Evolutionary conservation across 2,113 vertebrate genomes (phyloP).

Genomic region (Rhizomys pruinosus): DNA sequence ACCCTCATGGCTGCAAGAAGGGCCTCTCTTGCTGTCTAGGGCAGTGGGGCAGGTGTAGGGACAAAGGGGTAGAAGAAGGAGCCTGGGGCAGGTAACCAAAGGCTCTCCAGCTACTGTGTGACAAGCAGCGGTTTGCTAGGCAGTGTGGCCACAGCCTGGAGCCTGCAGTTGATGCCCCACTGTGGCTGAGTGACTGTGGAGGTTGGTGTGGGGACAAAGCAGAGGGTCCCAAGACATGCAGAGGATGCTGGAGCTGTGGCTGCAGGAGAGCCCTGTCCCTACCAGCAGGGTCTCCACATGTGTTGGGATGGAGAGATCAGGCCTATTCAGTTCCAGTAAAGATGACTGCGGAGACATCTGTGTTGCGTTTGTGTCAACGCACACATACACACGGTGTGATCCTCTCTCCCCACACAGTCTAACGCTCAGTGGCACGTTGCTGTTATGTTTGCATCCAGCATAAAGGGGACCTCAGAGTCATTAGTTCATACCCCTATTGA

Average conservation of each 20-base stretch:
- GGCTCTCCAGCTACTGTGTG: background rate
- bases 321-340: background rate
- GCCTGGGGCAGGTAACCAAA: background rate
- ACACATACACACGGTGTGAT: fast-evolving
- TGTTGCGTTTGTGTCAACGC: fast-evolving
- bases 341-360: background rate
- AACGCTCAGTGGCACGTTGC: background rate
- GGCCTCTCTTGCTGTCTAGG: background rate
- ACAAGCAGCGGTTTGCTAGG: background rate
- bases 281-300: background rate
- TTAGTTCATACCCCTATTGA: background rate
- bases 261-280: fast-evolving
- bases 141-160: background rate
- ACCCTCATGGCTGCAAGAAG: background rate
- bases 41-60: background rate
- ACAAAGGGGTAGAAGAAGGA: background rate
- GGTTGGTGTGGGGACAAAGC: background rate
- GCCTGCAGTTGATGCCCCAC: background rate
- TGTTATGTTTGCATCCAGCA: background rate
- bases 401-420: background rate
- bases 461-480: background rate
- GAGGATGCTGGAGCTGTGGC: background rate
- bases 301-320: fast-evolving
- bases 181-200: fast-evolving
- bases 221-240: background rate